Evolutionary conservation across 37 sponge, comb jelly and placozoan genomes (phyloP), one percentile per base, ranked within the genome.

Genomic region (Beroe forskalii): DNA sequence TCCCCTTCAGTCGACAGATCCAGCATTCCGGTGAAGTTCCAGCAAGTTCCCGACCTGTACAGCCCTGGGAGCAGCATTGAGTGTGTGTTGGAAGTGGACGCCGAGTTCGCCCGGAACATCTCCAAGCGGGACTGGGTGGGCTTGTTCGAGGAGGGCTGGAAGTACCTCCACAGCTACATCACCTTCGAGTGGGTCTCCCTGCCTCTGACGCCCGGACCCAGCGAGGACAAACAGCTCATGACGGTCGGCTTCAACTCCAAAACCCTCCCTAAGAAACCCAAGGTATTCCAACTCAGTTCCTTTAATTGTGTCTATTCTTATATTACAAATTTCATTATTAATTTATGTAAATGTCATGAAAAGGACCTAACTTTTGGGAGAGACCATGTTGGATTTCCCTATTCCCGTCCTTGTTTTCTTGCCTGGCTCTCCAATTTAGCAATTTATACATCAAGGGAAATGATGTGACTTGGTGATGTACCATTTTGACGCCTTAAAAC

Each of bases 181-280:
- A 80, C 86, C 48, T 80, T 80, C 55, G 86, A 44, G 30, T 80
- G 86, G 86, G 86, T 80, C 1, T 17, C 86, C 19, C 33, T 69
- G 12, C 72, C 72, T 31, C 3, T 33, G 28, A n/a, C n/a, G 43
- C 24, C 3, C 2, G 4, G 17, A 6, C 27, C 25, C 3, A n/a
- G n/a, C n/a, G 75, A 72, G 8, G 86, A 20, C 3, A 80, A 44
- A 48, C 37, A 44, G 0, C 27, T 80, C 55, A 80, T 80, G 86
- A 38, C 40, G 1, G 86, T 80, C 4, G 27, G 9, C 12, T 80
- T 80, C 55, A 80, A 80, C 55, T 44, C 44, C 1, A 20, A 38
- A 80, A 41, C 44, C 30, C 55, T 80, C 1, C 86, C 86, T 43
- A 24, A 22, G 12, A 41, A 44, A 4, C 55, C 44, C 23, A 80